These are phyloP conservation scores for Rapana venosa DNA, from an alignment of 2,888 invertebrate genomes.

Conservation along the genomic window DNA sequence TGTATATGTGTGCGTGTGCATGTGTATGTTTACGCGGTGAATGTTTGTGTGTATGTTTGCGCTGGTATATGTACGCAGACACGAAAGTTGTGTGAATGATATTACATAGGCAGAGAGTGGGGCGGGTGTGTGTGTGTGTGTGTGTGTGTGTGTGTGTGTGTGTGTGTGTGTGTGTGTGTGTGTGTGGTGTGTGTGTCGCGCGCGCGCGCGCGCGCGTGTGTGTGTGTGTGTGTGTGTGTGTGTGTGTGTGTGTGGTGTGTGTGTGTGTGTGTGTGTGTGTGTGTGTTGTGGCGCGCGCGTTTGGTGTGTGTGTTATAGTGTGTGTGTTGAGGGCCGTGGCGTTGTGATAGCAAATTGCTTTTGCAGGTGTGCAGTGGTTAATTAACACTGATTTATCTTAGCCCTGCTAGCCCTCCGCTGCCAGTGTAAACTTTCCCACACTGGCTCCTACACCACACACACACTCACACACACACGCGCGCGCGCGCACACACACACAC, in stretches of 20 bases:
- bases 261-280: neutral
- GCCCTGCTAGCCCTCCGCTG: neutral
- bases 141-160: constrained; percentile 10
- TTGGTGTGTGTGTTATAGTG: neutral
- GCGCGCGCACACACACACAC: too few species aligned
- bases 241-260: neutral
- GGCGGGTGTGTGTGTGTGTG: neutral
- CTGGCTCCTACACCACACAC: too few species aligned
- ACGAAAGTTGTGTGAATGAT: neutral
- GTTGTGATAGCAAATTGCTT: too few species aligned
- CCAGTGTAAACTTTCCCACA: neutral
- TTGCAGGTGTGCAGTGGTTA: neutral
- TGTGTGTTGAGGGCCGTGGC: neutral
- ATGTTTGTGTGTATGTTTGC: too few species aligned
- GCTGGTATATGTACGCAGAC: neutral
- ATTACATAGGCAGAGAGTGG: neutral
- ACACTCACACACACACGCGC: too few species aligned
- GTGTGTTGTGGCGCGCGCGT: neutral
- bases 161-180: neutral
- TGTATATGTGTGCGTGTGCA: too few species aligned
- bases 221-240: neutral
- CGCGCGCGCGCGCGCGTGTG: too few species aligned
- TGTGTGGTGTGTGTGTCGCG: too few species aligned
- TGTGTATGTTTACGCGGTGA: too few species aligned
- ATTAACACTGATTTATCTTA: neutral